These are phyloP conservation scores for Micrasema longulum DNA, from an alignment of 1,140 invertebrate genomes.

Conservation along the genomic window DNA sequence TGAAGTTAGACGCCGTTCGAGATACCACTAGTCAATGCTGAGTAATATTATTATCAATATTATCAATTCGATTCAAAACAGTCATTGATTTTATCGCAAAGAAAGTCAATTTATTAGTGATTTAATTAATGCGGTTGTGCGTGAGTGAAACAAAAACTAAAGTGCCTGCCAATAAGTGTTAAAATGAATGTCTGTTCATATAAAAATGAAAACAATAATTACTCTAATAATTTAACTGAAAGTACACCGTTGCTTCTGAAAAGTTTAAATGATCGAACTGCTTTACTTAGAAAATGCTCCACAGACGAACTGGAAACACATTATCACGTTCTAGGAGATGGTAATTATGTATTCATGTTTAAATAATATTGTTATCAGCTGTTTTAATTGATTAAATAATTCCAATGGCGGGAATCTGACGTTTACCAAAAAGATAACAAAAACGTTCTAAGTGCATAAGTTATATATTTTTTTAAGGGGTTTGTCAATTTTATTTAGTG, in stretches of 20 bases:
- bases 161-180: no score
- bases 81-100: no score
- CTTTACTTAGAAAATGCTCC: no score
- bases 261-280: not conserved
- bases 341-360: not conserved
- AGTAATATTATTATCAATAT: no score
- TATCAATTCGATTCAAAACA: no score
- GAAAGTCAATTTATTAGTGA: no score
- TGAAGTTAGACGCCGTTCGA: slow-evolving; percentile 8
- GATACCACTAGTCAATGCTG: not conserved
- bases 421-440: not conserved
- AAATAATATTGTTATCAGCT: not conserved
- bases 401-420: not conserved
- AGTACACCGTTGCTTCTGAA: not conserved
- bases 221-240: not conserved
- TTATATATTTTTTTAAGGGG: no score
- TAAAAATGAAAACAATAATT: not conserved
- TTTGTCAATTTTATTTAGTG: no score
- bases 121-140: no score
- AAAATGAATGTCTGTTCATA: slow-evolving; percentile 1
- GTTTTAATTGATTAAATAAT: not conserved
- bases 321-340: not conserved
- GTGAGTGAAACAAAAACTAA: no score
- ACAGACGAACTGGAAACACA: not conserved
- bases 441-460: not conserved